Percentiles rank a stretch among this genome's conserved stretches.
phyloP scores from a whole-genome alignment of 2,888 invertebrate genomes.

The Cynaeus angustus region DNA sequence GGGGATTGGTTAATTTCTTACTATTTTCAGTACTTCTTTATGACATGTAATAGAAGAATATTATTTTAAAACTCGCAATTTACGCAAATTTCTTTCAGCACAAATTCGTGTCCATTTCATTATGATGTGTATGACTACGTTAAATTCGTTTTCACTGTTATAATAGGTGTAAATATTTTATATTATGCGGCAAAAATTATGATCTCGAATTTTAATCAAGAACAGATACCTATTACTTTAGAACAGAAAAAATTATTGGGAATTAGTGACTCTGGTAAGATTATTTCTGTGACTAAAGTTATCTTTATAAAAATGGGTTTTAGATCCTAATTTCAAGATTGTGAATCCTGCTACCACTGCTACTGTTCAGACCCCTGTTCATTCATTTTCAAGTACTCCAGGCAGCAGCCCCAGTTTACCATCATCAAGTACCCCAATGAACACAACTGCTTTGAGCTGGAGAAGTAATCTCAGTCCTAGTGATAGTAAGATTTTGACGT shows the following conservation, averaged over 20 bases:
- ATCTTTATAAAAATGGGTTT: too few relatives aligned
- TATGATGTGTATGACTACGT: constrained; percentile 69
- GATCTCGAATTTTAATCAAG: constrained; percentile 67
- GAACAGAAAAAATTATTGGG: constrained; percentile 74
- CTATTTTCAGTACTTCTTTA: constrained; percentile 74
- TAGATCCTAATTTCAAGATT: constrained; percentile 62
- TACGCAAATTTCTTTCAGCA: constrained; percentile 57
- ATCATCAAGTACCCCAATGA: constrained; percentile 64
- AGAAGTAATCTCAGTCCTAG: constrained; percentile 64
- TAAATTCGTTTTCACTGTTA: constrained; percentile 70
- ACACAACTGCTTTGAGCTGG: constrained; percentile 69
- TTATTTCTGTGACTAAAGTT: background rate
- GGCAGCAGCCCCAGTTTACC: constrained; percentile 42
- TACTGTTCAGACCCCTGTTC: constrained; percentile 51
- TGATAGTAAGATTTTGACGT: constrained; percentile 61
- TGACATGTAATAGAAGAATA: constrained; percentile 73
- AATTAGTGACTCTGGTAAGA: constrained; percentile 67
- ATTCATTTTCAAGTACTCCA: constrained; percentile 38
- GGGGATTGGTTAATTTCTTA: constrained; percentile 76
- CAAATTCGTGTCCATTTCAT: constrained; percentile 71
- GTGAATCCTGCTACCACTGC: constrained; percentile 33
- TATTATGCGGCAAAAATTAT: constrained; percentile 74
- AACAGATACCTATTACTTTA: constrained; percentile 72
- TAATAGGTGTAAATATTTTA: constrained; percentile 72
- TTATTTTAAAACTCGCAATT: background rate